Conservation (phyloP, 1,140 invertebrate species). For the Drosophila funebris region DNA sequence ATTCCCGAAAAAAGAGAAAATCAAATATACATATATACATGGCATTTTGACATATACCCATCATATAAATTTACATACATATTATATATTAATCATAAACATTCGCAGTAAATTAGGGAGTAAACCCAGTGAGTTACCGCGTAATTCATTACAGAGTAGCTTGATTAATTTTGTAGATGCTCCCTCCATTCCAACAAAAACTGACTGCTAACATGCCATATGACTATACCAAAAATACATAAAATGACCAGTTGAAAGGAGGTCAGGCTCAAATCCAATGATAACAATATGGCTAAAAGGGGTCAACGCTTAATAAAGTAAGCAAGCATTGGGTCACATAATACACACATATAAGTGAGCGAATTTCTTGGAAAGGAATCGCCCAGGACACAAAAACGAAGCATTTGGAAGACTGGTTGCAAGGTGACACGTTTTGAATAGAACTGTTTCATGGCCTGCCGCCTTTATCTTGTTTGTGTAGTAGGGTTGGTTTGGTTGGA, state of each 20-base stretch:
- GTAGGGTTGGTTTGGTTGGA: background rate
- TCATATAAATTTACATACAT: no score
- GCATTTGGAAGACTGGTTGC: background rate
- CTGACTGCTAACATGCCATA: conserved; percentile 64
- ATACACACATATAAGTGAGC: conserved; percentile 19
- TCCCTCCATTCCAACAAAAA: conserved; percentile 40
- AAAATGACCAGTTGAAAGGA: conserved; percentile 37
- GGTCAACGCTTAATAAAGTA: conserved; percentile 71
- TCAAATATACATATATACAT: background rate
- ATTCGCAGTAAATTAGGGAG: conserved; percentile 49
- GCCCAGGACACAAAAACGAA: conserved; percentile 36
- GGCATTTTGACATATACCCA: no score
- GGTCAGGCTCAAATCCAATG: conserved; percentile 67
- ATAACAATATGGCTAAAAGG: conserved; percentile 72
- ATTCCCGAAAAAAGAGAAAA: background rate
- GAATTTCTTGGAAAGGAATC: background rate
- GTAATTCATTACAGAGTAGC: conserved; percentile 56
- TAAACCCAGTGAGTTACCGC: conserved; percentile 38
- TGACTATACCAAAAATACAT: conserved; percentile 56
- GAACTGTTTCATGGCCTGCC: conserved; percentile 12
- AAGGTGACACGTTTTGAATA: conserved; percentile 21
- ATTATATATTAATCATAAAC: conserved; percentile 56
- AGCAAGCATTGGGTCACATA: conserved; percentile 32
- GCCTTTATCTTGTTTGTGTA: conserved; percentile 53
- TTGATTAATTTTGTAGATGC: conserved; percentile 29